Conservation (phyloP, 2,113 vertebrate genomes). For the Leptocoma aspasia region DNA sequence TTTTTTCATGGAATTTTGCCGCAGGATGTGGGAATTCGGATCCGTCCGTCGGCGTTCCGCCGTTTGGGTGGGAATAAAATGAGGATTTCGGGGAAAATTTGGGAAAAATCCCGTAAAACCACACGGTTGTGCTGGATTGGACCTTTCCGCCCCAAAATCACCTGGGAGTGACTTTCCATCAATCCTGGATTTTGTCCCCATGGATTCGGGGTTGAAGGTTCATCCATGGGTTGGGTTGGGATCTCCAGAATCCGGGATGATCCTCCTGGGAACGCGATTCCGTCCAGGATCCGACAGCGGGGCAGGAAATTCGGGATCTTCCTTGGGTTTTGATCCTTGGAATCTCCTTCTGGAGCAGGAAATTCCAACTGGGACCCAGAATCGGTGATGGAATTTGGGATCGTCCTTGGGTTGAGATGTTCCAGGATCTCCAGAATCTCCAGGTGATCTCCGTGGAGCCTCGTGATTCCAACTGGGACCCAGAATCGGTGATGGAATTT, state of each 20-base stretch:
- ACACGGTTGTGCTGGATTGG: rapidly evolving
- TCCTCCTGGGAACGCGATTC: neutral
- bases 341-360: neutral
- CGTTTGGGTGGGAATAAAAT: neutral
- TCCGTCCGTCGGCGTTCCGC: rapidly evolving
- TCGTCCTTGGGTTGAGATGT: neutral
- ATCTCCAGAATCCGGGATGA: neutral
- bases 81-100: rapidly evolving
- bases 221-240: neutral
- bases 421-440: too few species aligned
- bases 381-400: rapidly evolving
- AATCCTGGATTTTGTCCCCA: neutral
- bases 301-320: neutral
- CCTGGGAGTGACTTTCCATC: neutral
- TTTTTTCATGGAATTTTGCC: neutral
- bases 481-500: rapidly evolving
- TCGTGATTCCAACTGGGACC: neutral
- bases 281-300: rapidly evolving
- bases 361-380: neutral
- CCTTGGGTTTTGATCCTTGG: neutral
- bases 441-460: too few species aligned
- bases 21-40: rapidly evolving
- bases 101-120: neutral
- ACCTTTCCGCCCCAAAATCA: rapidly evolving
- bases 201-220: neutral